Percentiles rank a stretch among this genome's conserved stretches.
These are phyloP conservation scores for Pseudobourletiella spinata DNA, from an alignment of 1,140 invertebrate genomes.

Conservation along the genomic window DNA sequence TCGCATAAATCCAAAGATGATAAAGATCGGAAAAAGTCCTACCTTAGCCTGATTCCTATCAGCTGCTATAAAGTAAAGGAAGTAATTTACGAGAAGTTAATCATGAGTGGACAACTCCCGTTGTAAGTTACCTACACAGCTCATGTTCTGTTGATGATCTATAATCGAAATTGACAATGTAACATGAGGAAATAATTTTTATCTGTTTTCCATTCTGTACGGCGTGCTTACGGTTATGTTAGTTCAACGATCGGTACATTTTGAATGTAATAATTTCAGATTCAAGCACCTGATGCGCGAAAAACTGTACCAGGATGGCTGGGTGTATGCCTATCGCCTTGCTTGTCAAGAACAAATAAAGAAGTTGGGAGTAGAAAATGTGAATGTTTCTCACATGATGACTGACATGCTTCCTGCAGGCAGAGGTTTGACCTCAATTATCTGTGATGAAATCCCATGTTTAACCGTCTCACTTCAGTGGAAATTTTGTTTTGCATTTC, in stretches of 20 bases:
- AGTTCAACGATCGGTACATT: too few relatives aligned
- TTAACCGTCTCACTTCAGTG: neutral
- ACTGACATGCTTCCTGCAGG: neutral
- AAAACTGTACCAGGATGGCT: neutral
- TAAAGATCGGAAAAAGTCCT: neutral
- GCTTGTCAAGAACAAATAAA: neutral
- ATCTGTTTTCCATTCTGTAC: neutral
- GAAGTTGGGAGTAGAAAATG: neutral
- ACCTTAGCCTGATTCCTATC: neutral
- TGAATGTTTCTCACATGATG: constrained; percentile 5
- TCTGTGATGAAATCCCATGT: neutral
- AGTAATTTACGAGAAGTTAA: neutral
- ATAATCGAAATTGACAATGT: neutral
- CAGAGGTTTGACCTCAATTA: neutral
- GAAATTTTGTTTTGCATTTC: neutral
- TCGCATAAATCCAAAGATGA: neutral
- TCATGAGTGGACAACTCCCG: neutral
- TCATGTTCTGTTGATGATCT: neutral
- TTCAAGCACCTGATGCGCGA: neutral
- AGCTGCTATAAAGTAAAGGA: neutral
- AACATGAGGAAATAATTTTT: neutral
- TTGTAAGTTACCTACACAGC: neutral
- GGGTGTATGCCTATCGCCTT: neutral
- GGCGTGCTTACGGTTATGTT: too few relatives aligned
- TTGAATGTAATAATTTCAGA: too few relatives aligned